Evolutionary conservation across 2,113 vertebrate genomes (phyloP).

Genomic region (Brevimyrus niger): DNA sequence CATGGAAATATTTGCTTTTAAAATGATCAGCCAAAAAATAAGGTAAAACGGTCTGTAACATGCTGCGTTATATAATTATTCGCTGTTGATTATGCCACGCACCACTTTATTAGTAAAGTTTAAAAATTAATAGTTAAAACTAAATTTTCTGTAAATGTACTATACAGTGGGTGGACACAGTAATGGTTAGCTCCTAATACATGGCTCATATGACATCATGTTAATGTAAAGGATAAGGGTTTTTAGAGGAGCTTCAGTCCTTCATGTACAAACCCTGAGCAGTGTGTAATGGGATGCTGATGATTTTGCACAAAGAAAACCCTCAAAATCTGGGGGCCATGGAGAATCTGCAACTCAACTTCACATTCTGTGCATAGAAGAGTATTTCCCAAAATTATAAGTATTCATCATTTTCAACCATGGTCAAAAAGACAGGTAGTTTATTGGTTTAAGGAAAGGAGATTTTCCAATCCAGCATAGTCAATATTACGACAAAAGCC

Average conservation of each 20-base stretch:
- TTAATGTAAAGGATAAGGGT: neutral
- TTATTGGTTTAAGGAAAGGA: neutral
- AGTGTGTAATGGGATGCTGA: neutral
- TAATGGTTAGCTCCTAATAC: neutral
- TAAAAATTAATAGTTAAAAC: neutral
- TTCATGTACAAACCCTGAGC: neutral
- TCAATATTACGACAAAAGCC: neutral
- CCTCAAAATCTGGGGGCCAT: neutral
- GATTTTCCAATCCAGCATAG: neutral
- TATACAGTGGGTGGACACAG: neutral
- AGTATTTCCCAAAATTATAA: neutral
- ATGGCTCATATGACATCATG: neutral
- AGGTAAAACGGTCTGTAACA: neutral
- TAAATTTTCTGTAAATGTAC: neutral
- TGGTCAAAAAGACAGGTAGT: neutral
- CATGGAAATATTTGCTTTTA: neutral
- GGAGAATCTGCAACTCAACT: neutral
- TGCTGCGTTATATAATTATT: neutral
- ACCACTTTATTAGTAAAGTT: neutral
- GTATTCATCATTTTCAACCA: neutral
- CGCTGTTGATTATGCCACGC: neutral
- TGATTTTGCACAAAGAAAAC: neutral
- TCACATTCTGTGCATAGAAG: neutral
- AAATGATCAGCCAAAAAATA: neutral
- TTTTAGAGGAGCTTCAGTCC: neutral